A percentile compares a stretch with the other conserved stretches of the same genome.
Conservation (phyloP, 2,113 vertebrate genomes). For the Campylorhamphus procurvoides region DNA sequence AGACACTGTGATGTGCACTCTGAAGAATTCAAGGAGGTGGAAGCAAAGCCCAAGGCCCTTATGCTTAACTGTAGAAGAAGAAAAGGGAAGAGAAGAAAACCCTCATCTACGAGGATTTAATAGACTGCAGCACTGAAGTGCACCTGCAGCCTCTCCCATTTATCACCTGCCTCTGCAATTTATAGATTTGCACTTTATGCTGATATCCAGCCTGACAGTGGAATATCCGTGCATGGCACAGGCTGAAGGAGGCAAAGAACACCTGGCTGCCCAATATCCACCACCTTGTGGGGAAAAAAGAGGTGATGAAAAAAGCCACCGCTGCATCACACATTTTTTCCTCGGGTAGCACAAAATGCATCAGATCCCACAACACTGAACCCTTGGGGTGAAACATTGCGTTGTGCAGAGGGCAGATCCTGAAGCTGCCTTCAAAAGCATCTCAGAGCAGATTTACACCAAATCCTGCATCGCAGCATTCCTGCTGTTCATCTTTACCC, state of each 20-base stretch:
- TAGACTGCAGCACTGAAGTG: not conserved
- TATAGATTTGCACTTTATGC: not conserved
- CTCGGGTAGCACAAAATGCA: not conserved
- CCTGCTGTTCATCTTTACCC: not conserved
- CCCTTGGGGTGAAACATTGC: not conserved
- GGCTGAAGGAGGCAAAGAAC: not conserved
- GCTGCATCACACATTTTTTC: fast-evolving
- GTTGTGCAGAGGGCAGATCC: not conserved
- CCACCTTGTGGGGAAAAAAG: not conserved
- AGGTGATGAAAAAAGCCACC: fast-evolving
- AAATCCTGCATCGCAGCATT: fast-evolving
- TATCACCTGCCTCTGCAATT: not conserved
- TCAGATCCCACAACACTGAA: not conserved
- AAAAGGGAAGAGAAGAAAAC: constrained; percentile 34
- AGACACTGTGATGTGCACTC: constrained; percentile 47
- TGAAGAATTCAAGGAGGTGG: constrained; percentile 43
- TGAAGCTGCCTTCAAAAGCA: not conserved
- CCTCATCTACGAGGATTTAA: not conserved
- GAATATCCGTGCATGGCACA: not conserved
- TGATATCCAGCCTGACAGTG: not conserved
- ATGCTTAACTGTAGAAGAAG: constrained; percentile 1
- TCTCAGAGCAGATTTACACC: not conserved
- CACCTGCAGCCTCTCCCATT: constrained; percentile 18
- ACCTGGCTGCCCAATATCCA: not conserved
- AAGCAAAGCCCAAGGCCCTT: constrained; percentile 53